Evolutionary conservation across 2,113 vertebrate genomes (phyloP).

Genomic region (Barnardius zonarius): DNA sequence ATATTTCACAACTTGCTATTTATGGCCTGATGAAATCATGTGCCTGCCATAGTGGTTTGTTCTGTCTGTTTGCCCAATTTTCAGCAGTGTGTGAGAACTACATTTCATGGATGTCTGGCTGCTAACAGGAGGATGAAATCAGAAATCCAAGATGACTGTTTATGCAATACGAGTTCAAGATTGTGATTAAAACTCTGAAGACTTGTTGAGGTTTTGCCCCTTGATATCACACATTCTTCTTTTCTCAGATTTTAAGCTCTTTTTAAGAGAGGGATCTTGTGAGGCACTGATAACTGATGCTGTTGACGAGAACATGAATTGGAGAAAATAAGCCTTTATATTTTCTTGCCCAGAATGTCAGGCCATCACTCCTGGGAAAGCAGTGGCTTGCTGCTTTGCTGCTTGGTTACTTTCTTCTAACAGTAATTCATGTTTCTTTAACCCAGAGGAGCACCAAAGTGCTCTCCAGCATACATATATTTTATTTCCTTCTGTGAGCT

Average conservation of each 20-base stretch:
- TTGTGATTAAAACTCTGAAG: not conserved
- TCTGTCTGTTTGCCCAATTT: not conserved
- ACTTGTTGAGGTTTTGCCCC: not conserved
- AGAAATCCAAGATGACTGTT: not conserved
- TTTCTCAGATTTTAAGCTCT: not conserved
- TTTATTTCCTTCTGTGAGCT: not conserved
- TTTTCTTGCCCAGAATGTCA: not conserved
- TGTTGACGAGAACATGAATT: not conserved
- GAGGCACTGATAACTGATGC: not conserved
- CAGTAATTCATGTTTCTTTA: slow-evolving; percentile 2
- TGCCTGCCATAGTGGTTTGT: not conserved
- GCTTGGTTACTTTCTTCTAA: not conserved
- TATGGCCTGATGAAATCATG: not conserved
- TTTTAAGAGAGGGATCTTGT: not conserved
- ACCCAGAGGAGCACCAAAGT: not conserved
- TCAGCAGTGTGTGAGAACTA: not conserved
- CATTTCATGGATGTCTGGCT: slow-evolving; percentile 16
- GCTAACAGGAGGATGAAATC: slow-evolving; percentile 26
- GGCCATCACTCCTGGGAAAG: not conserved
- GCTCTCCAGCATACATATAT: not conserved
- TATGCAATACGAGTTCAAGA: not conserved
- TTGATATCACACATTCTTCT: not conserved
- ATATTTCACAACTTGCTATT: slow-evolving; percentile 32
- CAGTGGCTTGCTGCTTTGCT: not conserved
- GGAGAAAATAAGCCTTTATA: not conserved